Conservation (phyloP, 2,113 vertebrate species). For the Coptodon bakossiorum region DNA sequence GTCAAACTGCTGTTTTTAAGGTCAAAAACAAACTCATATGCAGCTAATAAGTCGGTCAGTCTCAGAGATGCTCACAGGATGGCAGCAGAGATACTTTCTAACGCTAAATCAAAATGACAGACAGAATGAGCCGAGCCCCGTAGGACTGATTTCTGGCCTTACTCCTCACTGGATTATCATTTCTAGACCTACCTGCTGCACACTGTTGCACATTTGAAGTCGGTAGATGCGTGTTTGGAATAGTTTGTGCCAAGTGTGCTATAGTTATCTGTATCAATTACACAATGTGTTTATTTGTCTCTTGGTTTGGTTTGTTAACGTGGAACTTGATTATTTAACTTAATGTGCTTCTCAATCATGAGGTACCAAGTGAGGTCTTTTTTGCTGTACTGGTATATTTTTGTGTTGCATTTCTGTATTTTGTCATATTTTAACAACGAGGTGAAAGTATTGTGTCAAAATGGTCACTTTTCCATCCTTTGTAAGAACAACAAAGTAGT, state of each 20-base stretch:
- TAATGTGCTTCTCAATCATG: not conserved
- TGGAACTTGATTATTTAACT: not conserved
- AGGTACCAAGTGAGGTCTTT: not conserved
- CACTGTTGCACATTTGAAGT: not conserved
- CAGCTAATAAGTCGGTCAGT: not conserved
- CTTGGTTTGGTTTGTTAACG: not conserved
- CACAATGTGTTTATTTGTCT: conserved; percentile 4
- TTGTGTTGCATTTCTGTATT: conserved; percentile 39
- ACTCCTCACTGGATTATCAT: not conserved
- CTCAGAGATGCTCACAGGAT: not conserved
- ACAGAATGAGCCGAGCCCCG: not conserved
- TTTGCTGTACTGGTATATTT: conserved; percentile 17
- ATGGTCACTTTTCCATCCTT: not conserved
- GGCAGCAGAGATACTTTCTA: not conserved
- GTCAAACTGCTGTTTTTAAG: not conserved
- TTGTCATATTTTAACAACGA: conserved; percentile 10
- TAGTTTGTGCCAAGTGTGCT: conserved; percentile 31
- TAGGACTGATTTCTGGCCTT: not conserved
- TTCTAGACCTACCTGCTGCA: not conserved
- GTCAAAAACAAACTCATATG: not conserved
- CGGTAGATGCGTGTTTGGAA: not conserved
- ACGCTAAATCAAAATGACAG: not conserved
- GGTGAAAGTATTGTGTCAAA: not conserved
- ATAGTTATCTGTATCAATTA: conserved; percentile 5
- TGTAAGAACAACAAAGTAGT: not conserved